Percentiles rank a stretch among this genome's conserved stretches.
phyloP scores from a whole-genome alignment of 1,140 invertebrate genomes.

The Chlorops oryzae region DNA sequence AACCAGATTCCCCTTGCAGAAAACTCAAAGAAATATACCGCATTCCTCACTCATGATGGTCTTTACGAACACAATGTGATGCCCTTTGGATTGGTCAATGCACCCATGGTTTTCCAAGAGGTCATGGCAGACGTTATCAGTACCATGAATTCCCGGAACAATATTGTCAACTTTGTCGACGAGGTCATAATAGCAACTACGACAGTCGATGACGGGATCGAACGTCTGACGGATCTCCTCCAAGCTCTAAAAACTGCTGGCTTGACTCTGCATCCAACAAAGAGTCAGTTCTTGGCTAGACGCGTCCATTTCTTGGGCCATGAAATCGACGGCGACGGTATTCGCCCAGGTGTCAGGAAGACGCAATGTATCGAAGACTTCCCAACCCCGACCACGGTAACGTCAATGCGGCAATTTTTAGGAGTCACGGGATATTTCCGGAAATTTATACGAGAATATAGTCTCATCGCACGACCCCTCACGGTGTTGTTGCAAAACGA shows the following conservation, averaged over 20 bases:
- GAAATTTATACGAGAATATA: not conserved
- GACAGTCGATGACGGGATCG: constrained; percentile 15
- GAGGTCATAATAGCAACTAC: constrained; percentile 21
- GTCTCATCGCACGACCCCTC: not conserved
- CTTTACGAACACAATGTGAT: constrained; percentile 39
- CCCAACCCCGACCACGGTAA: not conserved
- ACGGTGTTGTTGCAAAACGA: constrained; percentile 17
- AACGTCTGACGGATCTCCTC: not conserved
- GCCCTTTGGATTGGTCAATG: constrained; percentile 51
- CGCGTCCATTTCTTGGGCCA: not conserved
- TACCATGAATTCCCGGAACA: not conserved
- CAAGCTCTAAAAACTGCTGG: not conserved
- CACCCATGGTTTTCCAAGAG: constrained; percentile 25
- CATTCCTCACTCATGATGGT: constrained; percentile 23
- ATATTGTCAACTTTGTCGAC: constrained; percentile 21
- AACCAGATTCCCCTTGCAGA: constrained; percentile 5
- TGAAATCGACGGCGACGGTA: not conserved
- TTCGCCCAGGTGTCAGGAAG: constrained; percentile 1
- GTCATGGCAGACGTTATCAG: constrained; percentile 42
- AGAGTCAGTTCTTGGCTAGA: not conserved
- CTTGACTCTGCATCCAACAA: not conserved
- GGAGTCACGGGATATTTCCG: constrained; percentile 2
- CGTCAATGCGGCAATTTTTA: not conserved
- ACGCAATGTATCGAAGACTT: not conserved
- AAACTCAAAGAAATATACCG: constrained; percentile 9